Evolutionary conservation across 2,888 invertebrate species (phyloP).

Genomic region (Podotricha telesiphe): DNA sequence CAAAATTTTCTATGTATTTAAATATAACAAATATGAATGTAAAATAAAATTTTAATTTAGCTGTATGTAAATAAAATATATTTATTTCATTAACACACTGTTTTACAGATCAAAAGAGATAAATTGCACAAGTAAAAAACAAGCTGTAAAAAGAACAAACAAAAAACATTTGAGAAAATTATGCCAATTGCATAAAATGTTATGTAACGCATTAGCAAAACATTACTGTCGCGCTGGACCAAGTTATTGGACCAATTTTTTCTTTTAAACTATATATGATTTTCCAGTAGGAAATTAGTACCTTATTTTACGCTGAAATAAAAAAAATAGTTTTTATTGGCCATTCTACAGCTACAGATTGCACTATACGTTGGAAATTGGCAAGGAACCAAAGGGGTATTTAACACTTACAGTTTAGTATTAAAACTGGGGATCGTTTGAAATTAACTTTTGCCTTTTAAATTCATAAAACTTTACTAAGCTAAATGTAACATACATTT

Average conservation of each 20-base stretch:
- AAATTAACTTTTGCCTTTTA: constrained; percentile 22
- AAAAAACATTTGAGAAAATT: too few relatives aligned
- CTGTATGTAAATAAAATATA: too few relatives aligned
- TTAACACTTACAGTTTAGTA: constrained; percentile 20
- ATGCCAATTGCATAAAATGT: too few relatives aligned
- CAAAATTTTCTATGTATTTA: too few relatives aligned
- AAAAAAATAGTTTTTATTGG: constrained; percentile 25
- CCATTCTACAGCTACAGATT: constrained; percentile 31
- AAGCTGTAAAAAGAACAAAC: too few relatives aligned
- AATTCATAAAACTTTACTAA: background rate
- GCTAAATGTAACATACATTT: constrained; percentile 24
- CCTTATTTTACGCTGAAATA: constrained; percentile 26
- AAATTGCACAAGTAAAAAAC: too few relatives aligned
- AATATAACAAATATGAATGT: too few relatives aligned
- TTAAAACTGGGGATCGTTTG: background rate
- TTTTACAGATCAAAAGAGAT: too few relatives aligned
- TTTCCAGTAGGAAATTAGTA: constrained; percentile 6
- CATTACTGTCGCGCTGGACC: too few relatives aligned
- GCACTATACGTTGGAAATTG: constrained; percentile 30
- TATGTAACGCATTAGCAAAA: too few relatives aligned
- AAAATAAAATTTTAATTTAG: too few relatives aligned
- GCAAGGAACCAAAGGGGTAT: constrained; percentile 17
- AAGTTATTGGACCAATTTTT: constrained; percentile 26
- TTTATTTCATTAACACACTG: too few relatives aligned
- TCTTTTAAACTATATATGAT: constrained; percentile 20